Conservation (phyloP, 2,797 vertebrate species). For the Phataginus tetradactyla region DNA sequence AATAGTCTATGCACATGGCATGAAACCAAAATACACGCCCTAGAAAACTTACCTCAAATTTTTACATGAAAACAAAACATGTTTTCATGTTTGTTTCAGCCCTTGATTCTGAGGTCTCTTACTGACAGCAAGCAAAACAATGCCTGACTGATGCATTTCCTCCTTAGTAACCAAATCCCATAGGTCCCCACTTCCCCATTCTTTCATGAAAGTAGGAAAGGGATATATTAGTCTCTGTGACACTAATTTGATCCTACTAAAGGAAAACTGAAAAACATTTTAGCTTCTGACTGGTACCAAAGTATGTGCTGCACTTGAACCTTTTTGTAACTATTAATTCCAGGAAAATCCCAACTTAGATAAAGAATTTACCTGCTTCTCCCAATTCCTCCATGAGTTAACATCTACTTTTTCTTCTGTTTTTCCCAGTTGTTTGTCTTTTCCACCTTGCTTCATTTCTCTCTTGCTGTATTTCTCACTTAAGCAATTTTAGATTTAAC, state of each 20-base stretch:
- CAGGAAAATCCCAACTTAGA: background rate
- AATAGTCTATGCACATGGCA: background rate
- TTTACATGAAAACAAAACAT: background rate
- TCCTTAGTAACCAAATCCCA: background rate
- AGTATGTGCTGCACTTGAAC: background rate
- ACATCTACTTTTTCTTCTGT: background rate
- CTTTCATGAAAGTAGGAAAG: background rate
- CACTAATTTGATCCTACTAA: background rate
- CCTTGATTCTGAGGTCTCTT: background rate
- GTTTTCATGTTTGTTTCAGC: background rate
- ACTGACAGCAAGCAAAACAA: background rate
- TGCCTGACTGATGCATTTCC: background rate
- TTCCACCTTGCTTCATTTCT: slow-evolving; percentile 7
- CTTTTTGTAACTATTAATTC: background rate
- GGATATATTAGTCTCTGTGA: background rate
- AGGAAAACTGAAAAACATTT: background rate
- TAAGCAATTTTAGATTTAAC: slow-evolving; percentile 27
- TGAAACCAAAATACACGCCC: background rate
- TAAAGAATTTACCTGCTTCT: background rate
- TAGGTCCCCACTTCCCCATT: background rate
- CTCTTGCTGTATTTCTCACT: background rate
- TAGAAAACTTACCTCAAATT: background rate
- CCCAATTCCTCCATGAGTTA: background rate
- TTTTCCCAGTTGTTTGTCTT: background rate
- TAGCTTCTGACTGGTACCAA: background rate